Evolutionary conservation across 2,797 vertebrate species (phyloP).

Genomic region (Amblyraja radiata): DNA sequence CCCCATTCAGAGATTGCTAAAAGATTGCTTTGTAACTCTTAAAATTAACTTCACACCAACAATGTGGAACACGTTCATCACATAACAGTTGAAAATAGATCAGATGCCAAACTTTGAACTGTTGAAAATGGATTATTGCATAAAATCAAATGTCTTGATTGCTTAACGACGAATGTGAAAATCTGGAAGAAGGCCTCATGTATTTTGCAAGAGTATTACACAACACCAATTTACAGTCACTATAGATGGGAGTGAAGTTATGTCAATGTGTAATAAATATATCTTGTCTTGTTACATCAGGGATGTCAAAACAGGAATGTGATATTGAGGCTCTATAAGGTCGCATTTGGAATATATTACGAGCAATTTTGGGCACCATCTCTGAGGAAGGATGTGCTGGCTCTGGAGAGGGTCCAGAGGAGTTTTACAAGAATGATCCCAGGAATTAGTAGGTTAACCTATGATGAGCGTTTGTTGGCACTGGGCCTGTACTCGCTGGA

Average conservation of each 20-base stretch:
- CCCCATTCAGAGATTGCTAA: neutral
- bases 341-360: no score
- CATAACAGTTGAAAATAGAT: neutral
- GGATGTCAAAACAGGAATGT: no score
- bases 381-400: no score
- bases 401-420: no score
- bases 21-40: neutral
- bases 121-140: neutral
- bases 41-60: neutral
- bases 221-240: neutral
- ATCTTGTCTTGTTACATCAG: neutral
- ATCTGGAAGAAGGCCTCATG: neutral
- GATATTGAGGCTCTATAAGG: no score
- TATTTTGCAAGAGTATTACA: constrained; percentile 10
- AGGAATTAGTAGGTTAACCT: no score
- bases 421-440: no score
- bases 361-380: no score
- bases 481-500: no score
- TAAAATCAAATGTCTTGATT: neutral
- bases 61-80: neutral
- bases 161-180: neutral
- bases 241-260: neutral
- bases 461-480: no score
- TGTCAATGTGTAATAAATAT: neutral
- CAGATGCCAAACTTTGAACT: neutral